Base-by-base conservation (phyloP, 2,797 vertebrate species). In the Pseudomugil gertrudae region DNA sequence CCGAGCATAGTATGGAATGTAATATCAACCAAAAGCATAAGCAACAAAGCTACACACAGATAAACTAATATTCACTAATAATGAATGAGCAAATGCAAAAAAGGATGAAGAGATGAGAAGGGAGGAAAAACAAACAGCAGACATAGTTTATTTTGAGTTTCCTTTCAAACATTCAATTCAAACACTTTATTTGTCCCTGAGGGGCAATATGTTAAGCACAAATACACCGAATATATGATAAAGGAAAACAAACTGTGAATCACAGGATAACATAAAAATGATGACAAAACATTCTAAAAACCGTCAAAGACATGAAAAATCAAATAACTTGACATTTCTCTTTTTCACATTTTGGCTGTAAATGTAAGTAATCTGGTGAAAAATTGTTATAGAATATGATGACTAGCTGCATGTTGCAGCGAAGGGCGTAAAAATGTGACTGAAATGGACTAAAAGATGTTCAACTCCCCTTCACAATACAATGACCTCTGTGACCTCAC, bases 41-140 rank as follows among this genome's bases (percentile, higher is more conserved):
- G 21, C 23, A 27, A 21, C 51, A 14, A 60, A 26, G 43, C 48
- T 63, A 67, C 9, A 27, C 48, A 63, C 58, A 57, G 47, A 21
- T 26, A 47, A 66, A 45, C 36, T 52, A 45, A 57, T 74, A 52
- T 57, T 8, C 29, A 69, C 27, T 24, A 47, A 73, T 19, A 38
- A 40, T 3, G 21, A 52, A 5, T 48, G 47, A 77, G 76, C 19
- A 8, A 11, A 23, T 47, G 61, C 45, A 63, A 59, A 19, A n/a
- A 29, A 36, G 13, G 54, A 32, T 47, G 9, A 48, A 15, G 29
- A 47, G 43, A 47, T 21, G n/a, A 11, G 11, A 24, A 23, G 55
- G 33, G 27, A n/a, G 26, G 26, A 57, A 15, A 35, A 57, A 50
- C 21, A 59, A 26, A 40, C 17, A 33, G 9, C 43, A 29, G 5